Evolutionary conservation across 2,797 vertebrate species (phyloP).

Genomic region (Galaxias olidus): DNA sequence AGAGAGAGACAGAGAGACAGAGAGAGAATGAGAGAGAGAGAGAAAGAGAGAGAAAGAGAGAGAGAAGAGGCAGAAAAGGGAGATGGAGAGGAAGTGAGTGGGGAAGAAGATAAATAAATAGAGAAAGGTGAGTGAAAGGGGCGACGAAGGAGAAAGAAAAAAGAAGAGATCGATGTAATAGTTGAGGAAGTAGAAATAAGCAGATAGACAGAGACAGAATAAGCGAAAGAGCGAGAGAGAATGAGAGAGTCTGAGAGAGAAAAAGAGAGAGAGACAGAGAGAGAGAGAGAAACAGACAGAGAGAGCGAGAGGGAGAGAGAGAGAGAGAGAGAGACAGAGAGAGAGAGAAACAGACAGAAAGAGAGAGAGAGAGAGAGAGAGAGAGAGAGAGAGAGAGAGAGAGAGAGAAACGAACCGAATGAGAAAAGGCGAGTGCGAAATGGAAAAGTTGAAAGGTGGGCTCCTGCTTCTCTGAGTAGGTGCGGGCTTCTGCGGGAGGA

Average conservation of each 20-base stretch:
- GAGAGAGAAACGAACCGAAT: conserved; percentile 3
- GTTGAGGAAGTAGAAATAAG: neutral
- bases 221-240: neutral
- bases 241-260: neutral
- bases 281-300: too few species aligned
- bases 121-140: too few species aligned
- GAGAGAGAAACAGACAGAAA: too few species aligned
- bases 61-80: neutral
- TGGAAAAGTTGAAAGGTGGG: neutral
- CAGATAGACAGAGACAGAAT: conserved; percentile 2
- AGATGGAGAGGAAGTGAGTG: conserved; percentile 4
- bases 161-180: neutral
- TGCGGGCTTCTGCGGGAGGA: conserved; percentile 20
- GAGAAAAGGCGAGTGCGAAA: too few species aligned
- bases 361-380: neutral
- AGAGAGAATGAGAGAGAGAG: too few species aligned
- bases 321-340: conserved; percentile 6
- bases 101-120: conserved; percentile 7
- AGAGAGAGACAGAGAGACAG: neutral
- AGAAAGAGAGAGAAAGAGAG: neutral
- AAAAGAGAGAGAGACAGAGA: conserved; percentile 4
- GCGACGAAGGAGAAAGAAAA: neutral
- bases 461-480: conserved; percentile 14
- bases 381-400: neutral
- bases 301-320: neutral